Percentiles rank a stretch among this genome's conserved stretches.
phyloP scores from a whole-genome alignment of 2,113 vertebrate genomes.

The Microcebus murinus region DNA sequence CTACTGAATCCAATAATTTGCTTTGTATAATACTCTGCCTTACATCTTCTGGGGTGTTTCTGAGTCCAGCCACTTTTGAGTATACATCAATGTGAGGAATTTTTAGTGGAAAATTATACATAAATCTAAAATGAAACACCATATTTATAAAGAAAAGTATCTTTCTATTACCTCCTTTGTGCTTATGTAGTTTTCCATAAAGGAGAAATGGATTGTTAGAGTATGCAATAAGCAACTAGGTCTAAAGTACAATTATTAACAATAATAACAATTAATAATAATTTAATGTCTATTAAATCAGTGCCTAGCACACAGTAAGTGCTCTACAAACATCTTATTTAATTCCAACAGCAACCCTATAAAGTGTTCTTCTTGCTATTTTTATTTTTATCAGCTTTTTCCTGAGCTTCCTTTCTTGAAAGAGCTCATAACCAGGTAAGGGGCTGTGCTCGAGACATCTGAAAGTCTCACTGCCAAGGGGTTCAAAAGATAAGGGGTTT shows the following conservation, averaged over 20 bases:
- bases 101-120: neutral
- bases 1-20: neutral
- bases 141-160: conserved; percentile 10
- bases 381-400: neutral
- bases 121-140: neutral
- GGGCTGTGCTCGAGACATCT: neutral
- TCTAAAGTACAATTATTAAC: neutral
- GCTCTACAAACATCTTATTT: conserved; percentile 45
- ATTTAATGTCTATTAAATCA: conserved; percentile 10
- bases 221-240: conserved; percentile 22
- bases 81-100: conserved; percentile 6
- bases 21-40: neutral
- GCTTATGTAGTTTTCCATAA: neutral
- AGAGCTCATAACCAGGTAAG: neutral
- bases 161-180: neutral
- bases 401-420: neutral
- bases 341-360: neutral
- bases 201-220: neutral
- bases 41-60: neutral
- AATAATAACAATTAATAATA: conserved; percentile 26
- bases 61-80: neutral
- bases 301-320: neutral
- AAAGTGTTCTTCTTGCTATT: neutral
- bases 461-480: neutral
- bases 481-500: neutral